Conservation (phyloP, 2,113 vertebrate genomes). For the Sula dactylatra region DNA sequence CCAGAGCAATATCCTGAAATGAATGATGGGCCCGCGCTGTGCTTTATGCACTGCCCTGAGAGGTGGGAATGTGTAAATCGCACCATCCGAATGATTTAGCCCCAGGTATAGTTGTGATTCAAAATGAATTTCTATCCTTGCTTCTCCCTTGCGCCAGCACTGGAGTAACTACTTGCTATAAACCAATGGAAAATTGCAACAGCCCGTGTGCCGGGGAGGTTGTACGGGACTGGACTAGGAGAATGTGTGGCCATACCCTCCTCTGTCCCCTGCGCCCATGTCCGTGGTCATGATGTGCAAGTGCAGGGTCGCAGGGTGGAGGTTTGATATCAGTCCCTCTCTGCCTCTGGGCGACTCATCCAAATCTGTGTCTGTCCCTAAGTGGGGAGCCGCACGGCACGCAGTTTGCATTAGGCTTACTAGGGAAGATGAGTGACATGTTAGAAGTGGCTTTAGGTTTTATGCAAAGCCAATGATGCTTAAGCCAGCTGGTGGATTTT, state of each 20-base stretch:
- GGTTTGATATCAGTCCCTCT: rapidly evolving
- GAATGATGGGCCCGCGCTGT: not conserved
- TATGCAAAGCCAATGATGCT: constrained; percentile 21
- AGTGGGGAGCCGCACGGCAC: rapidly evolving
- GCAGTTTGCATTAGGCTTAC: not conserved
- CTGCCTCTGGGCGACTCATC: not conserved
- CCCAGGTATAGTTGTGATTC: not conserved
- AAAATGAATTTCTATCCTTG: not conserved
- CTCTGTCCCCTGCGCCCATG: not conserved
- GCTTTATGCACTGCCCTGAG: constrained; percentile 18
- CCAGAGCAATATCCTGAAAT: not conserved
- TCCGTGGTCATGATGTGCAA: rapidly evolving
- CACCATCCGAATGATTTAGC: not conserved
- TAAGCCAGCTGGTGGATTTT: constrained; percentile 5
- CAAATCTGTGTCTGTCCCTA: rapidly evolving
- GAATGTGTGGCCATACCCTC: not conserved
- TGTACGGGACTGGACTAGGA: not conserved
- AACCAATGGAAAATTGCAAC: not conserved
- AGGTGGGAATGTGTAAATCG: constrained; percentile 25
- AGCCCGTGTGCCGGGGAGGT: not conserved
- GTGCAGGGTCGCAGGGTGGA: not conserved
- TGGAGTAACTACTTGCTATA: not conserved
- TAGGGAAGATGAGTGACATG: constrained; percentile 9
- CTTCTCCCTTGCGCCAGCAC: not conserved
- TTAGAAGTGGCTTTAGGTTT: constrained; percentile 37